Percentiles rank a stretch among this genome's conserved stretches.
Conservation (phyloP, 2,113 vertebrate species). For the Setophaga coronata region DNA sequence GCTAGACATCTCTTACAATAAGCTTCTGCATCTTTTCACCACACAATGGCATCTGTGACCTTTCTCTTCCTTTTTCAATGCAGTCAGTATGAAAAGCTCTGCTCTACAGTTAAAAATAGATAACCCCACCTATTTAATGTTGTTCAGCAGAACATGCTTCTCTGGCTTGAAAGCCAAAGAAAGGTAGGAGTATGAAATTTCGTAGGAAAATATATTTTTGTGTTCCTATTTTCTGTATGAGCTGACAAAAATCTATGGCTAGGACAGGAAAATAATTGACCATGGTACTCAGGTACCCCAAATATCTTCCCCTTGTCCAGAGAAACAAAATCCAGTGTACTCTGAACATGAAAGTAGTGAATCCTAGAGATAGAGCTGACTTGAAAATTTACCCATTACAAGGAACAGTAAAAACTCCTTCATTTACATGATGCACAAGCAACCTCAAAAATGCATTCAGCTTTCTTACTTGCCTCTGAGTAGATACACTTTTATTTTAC, state of each 20-base stretch:
- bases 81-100: neutral
- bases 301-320: neutral
- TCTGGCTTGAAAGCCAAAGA: neutral
- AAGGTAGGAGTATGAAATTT: neutral
- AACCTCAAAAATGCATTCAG: neutral
- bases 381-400: neutral
- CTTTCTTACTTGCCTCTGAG: neutral
- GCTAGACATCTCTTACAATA: neutral
- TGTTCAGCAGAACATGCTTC: neutral
- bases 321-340: neutral
- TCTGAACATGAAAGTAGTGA: neutral
- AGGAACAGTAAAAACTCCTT: neutral
- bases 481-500: neutral
- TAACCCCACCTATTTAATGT: neutral
- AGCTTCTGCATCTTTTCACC: neutral
- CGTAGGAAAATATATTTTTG: neutral
- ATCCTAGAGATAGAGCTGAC: neutral
- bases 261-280: neutral
- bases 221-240: neutral
- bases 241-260: neutral
- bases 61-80: slow-evolving; percentile 10
- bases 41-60: slow-evolving; percentile 17
- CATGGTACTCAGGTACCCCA: neutral
- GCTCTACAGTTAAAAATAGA: neutral
- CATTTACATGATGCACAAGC: fast-evolving